phyloP scores from a whole-genome alignment of 2,888 invertebrate species.

The Callosobruchus maculatus region DNA sequence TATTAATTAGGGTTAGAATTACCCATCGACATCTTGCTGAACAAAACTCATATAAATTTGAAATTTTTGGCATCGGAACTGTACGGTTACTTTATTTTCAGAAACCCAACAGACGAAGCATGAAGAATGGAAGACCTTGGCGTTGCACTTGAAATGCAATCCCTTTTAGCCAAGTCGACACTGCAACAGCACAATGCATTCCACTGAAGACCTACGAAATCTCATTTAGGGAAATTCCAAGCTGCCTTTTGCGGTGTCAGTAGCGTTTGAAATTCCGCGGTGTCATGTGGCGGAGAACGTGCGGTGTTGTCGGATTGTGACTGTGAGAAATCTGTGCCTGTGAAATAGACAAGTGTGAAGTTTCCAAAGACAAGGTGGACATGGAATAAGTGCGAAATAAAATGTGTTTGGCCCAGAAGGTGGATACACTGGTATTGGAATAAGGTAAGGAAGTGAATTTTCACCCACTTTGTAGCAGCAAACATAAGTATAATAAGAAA shows the following conservation, averaged over 20 bases:
- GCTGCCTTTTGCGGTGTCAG: background rate
- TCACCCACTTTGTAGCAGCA: too few species aligned
- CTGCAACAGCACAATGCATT: background rate
- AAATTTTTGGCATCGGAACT: background rate
- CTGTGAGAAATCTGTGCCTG: background rate
- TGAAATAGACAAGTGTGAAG: background rate
- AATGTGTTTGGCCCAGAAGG: background rate
- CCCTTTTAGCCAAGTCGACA: background rate
- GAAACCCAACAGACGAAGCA: background rate
- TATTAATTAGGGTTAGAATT: too few species aligned
- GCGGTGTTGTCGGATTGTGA: background rate
- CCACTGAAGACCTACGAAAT: background rate
- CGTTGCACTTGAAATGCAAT: background rate
- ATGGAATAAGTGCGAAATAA: background rate
- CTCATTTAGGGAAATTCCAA: background rate
- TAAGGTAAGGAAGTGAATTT: background rate
- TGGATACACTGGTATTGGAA: background rate
- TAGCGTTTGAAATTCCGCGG: background rate
- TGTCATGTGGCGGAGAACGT: background rate
- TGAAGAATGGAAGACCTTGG: background rate
- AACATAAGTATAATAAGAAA: too few species aligned
- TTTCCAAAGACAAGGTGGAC: too few species aligned
- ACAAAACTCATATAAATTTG: too few species aligned
- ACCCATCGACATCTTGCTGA: too few species aligned
- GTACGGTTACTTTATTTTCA: background rate